Percentiles rank a stretch among this genome's conserved stretches.
Conservation (phyloP, 35 echinoderm and acorn worm species). For the Ophiothrix spiculata region DNA sequence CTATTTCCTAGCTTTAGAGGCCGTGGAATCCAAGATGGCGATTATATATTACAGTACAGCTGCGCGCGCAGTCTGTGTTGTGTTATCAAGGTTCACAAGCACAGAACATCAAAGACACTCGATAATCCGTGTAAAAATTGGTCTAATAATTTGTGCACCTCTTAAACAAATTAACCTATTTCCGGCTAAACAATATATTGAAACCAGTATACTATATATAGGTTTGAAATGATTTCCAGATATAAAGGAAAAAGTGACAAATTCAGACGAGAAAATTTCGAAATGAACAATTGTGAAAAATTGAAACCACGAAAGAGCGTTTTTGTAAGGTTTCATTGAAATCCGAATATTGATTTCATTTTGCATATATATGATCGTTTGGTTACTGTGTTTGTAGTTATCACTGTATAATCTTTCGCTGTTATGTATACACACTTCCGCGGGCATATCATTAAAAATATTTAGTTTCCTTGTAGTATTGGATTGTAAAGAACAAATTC, state of each 20-base stretch:
- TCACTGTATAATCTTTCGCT: too few relatives aligned
- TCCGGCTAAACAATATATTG: too few relatives aligned
- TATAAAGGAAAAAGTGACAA: not conserved
- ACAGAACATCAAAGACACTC: not conserved
- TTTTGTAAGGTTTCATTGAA: conserved; percentile 10
- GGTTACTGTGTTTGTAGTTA: not conserved
- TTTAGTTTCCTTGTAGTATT: too few relatives aligned
- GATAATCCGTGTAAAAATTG: not conserved
- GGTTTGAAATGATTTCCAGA: not conserved
- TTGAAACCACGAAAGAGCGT: conserved; percentile 13
- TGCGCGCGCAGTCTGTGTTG: not conserved
- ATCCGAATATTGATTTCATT: conserved; percentile 7
- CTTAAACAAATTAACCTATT: not conserved
- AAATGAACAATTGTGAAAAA: conserved; percentile 4
- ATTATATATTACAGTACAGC: conserved; percentile 13
- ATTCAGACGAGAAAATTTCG: not conserved
- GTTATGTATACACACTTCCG: too few relatives aligned
- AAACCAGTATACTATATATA: not conserved
- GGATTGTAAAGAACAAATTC: too few relatives aligned
- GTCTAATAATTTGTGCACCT: conserved; percentile 5
- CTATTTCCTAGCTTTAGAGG: not conserved
- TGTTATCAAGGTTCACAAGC: conserved; percentile 5
- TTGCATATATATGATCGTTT: not conserved
- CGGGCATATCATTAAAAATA: too few relatives aligned
- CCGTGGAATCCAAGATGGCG: conserved; percentile 7